Evolutionary conservation across 92 coral and sea anemone genomes (phyloP).

Genomic region (Palythoa heliodiscus): DNA sequence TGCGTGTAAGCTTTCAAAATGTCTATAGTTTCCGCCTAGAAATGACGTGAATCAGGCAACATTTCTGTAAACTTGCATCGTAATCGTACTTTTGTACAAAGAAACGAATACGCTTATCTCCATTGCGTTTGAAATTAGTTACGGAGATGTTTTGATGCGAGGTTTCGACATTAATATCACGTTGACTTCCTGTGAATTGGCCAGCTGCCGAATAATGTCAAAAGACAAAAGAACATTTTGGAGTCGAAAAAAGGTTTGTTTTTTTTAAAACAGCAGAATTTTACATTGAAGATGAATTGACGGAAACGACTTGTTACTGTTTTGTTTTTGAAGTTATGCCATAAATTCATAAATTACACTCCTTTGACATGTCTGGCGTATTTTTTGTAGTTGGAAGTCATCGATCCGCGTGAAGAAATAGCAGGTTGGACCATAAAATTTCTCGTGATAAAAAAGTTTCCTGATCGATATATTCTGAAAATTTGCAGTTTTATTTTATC

Average conservation of each 20-base stretch:
- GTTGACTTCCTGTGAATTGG: conserved; percentile 33
- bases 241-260: neutral
- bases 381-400: neutral
- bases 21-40: conserved; percentile 12
- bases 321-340: neutral
- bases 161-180: neutral
- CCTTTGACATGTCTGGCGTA: conserved; percentile 8
- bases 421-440: neutral
- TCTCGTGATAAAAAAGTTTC: neutral
- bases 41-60: neutral
- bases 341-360: conserved; percentile 5
- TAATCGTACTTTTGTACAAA: conserved; percentile 11
- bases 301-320: neutral
- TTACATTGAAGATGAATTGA: neutral
- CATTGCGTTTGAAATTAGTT: neutral
- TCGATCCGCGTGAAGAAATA: neutral
- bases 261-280: neutral
- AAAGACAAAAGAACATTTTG: conserved; percentile 21
- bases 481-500: neutral
- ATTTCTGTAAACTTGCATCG: conserved; percentile 27
- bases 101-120: conserved; percentile 23
- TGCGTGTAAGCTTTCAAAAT: neutral
- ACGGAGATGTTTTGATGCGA: neutral
- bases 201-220: neutral
- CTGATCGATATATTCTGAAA: neutral